Conservation (phyloP, 53 echinoderm and acorn worm genomes). For the Arbacia lixula region DNA sequence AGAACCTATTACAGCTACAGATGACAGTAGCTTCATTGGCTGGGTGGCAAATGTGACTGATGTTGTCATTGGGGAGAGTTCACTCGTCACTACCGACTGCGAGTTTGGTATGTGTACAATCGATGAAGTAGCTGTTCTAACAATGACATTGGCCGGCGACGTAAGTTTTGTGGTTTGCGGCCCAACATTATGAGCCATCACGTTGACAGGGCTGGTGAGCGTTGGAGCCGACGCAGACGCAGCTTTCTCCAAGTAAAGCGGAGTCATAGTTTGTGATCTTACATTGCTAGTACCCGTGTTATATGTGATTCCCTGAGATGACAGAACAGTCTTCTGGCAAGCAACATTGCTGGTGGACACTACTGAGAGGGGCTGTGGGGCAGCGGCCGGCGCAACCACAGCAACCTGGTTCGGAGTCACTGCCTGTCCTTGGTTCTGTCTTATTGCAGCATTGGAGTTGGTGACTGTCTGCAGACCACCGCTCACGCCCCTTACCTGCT, state of each 20-base stretch:
- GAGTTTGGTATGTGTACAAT: not conserved
- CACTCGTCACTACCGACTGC: constrained; percentile 13
- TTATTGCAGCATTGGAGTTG: constrained; percentile 42
- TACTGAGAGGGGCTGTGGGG: constrained; percentile 18
- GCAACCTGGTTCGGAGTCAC: constrained; percentile 36
- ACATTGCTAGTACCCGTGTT: constrained; percentile 55
- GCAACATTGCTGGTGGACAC: constrained; percentile 38
- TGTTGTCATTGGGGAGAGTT: constrained; percentile 31
- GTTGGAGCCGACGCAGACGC: constrained; percentile 12
- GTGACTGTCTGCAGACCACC: constrained; percentile 32
- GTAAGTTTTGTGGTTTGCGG: constrained; percentile 19
- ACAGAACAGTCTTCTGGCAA: constrained; percentile 55
- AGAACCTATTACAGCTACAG: constrained; percentile 40
- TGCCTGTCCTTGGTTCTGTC: constrained; percentile 26
- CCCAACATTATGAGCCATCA: constrained; percentile 9
- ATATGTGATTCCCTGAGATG: constrained; percentile 50
- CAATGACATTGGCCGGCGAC: constrained; percentile 12
- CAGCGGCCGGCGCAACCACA: constrained; percentile 38
- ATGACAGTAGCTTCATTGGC: constrained; percentile 55
- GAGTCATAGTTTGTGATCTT: constrained; percentile 37
- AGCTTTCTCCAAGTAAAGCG: constrained; percentile 18
- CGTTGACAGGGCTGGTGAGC: constrained; percentile 34
- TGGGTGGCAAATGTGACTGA: constrained; percentile 71
- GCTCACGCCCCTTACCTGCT: not conserved
- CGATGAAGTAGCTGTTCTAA: constrained; percentile 20